Percentiles rank a stretch among this genome's conserved stretches.
phyloP scores from a whole-genome alignment of 2,113 vertebrate species.

The Chamaea fasciata region DNA sequence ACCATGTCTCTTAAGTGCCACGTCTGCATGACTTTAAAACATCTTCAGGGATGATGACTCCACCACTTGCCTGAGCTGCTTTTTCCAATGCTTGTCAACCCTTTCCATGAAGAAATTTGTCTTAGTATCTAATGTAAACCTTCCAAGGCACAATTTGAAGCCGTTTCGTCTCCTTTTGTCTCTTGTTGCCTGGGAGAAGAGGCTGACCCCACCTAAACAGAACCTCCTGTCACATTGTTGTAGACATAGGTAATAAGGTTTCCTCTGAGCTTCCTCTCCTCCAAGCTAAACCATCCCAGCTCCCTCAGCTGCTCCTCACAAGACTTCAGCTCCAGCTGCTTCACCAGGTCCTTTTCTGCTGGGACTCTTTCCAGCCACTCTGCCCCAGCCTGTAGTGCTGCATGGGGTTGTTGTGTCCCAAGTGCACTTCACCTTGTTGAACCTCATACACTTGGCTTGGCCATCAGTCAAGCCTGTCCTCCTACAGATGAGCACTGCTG shows the following conservation, averaged over 20 bases:
- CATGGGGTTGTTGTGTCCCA: background rate
- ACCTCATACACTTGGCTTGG: background rate
- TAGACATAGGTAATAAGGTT: background rate
- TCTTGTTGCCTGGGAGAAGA: background rate
- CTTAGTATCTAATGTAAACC: background rate
- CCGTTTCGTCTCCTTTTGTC: background rate
- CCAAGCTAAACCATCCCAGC: background rate
- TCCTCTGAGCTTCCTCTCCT: background rate
- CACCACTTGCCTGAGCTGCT: background rate
- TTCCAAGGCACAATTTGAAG: background rate
- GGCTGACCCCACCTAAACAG: background rate
- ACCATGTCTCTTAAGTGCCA: background rate
- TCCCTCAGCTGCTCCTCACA: background rate
- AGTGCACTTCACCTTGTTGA: background rate
- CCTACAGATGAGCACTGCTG: background rate
- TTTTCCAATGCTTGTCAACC: background rate
- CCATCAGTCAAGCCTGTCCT: background rate
- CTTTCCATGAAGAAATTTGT: background rate
- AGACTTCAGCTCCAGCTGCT: background rate
- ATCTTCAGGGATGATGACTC: background rate
- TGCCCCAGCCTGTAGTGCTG: background rate
- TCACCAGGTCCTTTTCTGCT: background rate
- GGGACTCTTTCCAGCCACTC: background rate
- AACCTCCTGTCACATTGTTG: background rate
- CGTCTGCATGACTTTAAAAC: background rate